A percentile compares a stretch with the other conserved stretches of the same genome.
Evolutionary conservation across 2,888 invertebrate genomes (phyloP).

Genomic region (Cryptops parisi): DNA sequence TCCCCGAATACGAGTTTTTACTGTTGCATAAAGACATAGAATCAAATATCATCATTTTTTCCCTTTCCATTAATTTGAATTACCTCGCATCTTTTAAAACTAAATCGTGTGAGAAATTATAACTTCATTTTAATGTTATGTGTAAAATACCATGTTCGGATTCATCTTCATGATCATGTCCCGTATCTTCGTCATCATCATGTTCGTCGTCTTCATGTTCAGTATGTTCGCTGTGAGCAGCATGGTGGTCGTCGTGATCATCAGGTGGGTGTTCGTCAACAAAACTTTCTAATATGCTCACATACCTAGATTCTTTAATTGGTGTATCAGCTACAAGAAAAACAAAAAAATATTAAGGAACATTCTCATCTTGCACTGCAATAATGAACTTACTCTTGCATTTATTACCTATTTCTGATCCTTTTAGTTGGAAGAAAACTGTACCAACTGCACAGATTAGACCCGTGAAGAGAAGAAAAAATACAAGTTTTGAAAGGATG

Average conservation of each 20-base stretch:
- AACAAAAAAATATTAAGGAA: background rate
- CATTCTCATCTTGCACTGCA: background rate
- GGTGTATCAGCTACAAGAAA: background rate
- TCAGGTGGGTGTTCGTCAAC: conserved; percentile 14
- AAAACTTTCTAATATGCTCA: conserved; percentile 15
- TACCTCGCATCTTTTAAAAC: too few species aligned
- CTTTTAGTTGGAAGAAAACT: conserved; percentile 36
- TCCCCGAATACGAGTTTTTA: too few species aligned
- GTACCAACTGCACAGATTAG: conserved; percentile 57
- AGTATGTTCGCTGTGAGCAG: conserved; percentile 4
- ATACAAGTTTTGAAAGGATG: conserved; percentile 68
- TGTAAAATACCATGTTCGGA: too few species aligned
- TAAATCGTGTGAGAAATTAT: too few species aligned
- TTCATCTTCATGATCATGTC: background rate
- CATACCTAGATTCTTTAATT: conserved; percentile 16
- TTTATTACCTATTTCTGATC: conserved; percentile 7
- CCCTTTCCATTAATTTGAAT: too few species aligned
- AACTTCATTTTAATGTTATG: too few species aligned
- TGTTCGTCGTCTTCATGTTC: conserved; percentile 20
- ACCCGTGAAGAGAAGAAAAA: conserved; percentile 56
- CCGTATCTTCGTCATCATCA: background rate
- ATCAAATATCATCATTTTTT: too few species aligned
- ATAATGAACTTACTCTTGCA: background rate
- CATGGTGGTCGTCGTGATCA: conserved; percentile 15
- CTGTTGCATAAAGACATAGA: too few species aligned